These are phyloP conservation scores for Malurus cyaneus DNA, from an alignment of 2,113 vertebrate genomes.

Conservation along the genomic window DNA sequence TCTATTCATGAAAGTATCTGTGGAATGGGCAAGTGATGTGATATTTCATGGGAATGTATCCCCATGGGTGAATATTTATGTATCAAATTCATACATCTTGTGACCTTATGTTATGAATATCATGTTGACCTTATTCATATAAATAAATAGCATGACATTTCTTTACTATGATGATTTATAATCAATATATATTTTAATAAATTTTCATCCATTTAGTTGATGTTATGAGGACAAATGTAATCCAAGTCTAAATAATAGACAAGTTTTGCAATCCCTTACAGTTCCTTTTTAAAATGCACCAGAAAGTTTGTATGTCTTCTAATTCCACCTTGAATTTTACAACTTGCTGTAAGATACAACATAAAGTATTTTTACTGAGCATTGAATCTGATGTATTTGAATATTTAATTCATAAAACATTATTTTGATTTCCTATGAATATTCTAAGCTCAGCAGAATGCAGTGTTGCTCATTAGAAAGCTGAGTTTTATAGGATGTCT, in stretches of 20 bases:
- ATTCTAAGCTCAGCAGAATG: slow-evolving; percentile 15
- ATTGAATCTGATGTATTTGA: neutral
- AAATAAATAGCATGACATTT: neutral
- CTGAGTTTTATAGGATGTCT: slow-evolving; percentile 10
- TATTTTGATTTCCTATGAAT: slow-evolving; percentile 21
- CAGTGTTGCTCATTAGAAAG: slow-evolving; percentile 27
- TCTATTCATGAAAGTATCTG: neutral
- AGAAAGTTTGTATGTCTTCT: neutral
- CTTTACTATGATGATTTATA: slow-evolving; percentile 8
- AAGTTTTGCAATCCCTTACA: neutral
- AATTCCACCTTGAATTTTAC: neutral
- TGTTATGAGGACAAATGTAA: neutral
- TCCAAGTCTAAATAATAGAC: neutral
- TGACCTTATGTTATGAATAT: slow-evolving; percentile 2
- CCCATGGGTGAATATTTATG: neutral
- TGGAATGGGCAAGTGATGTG: neutral
- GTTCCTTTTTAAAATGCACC: neutral
- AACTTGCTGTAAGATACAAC: neutral
- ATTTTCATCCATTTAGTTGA: neutral
- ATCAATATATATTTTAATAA: neutral
- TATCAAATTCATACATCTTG: slow-evolving; percentile 23
- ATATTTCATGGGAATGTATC: slow-evolving; percentile 5
- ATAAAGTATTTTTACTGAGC: slow-evolving; percentile 18
- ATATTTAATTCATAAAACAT: slow-evolving; percentile 39
- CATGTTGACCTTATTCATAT: neutral